phyloP scores from a whole-genome alignment of 1,140 invertebrate species.

The Hormaphis cornu region DNA sequence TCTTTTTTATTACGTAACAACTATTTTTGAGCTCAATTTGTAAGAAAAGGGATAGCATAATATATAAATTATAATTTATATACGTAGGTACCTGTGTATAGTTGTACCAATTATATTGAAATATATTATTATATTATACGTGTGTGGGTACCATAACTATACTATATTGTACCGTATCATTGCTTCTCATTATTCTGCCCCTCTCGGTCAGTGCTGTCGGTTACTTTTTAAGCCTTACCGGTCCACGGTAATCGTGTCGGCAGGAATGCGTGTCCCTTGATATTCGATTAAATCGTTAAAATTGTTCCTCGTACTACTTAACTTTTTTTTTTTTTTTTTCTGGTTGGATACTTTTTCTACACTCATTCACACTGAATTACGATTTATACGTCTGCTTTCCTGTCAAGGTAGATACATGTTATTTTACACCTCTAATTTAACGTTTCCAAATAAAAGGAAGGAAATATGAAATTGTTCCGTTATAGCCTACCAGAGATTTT shows the following conservation, averaged over 20 bases:
- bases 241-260: conserved; percentile 10
- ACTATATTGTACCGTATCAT: neutral
- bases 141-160: too few relatives aligned
- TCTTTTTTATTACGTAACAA: neutral
- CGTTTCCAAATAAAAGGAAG: too few relatives aligned
- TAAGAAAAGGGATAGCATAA: neutral
- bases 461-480: too few relatives aligned
- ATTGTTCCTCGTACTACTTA: neutral
- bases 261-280: conserved; percentile 26
- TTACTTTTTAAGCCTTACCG: conserved; percentile 1
- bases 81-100: too few relatives aligned
- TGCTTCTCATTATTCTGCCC: neutral
- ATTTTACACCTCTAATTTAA: neutral
- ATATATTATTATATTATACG: too few relatives aligned
- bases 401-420: neutral
- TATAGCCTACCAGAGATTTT: too few relatives aligned
- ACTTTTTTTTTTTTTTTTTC: neutral
- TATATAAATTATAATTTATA: too few relatives aligned
- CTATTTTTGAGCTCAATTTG: neutral
- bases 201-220: neutral
- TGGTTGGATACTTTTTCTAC: neutral
- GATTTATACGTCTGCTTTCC: conserved; percentile 17
- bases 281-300: conserved; percentile 28
- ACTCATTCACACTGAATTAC: neutral
- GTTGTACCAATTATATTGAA: too few relatives aligned